These are phyloP conservation scores for Fistularia tabacaria DNA, from an alignment of 2,797 vertebrate genomes.

Conservation along the genomic window DNA sequence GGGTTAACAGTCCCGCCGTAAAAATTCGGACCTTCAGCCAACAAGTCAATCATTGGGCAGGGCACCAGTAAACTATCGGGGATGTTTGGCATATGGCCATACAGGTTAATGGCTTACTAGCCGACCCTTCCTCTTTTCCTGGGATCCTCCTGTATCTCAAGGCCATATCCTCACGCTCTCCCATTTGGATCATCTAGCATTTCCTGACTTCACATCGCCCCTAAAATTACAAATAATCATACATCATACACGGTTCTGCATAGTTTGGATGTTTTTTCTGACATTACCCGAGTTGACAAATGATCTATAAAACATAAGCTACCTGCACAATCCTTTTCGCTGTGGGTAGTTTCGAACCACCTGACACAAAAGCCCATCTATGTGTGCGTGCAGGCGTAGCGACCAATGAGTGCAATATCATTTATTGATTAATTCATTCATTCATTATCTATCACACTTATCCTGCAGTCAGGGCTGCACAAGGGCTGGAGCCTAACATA, in stretches of 20 bases:
- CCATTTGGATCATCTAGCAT: no score
- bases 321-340: background rate
- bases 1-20: slow-evolving; percentile 14
- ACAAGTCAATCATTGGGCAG: slow-evolving; percentile 5
- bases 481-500: no score
- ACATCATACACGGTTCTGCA: background rate
- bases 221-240: background rate
- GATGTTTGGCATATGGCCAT: slow-evolving; percentile 2
- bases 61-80: slow-evolving; percentile 8
- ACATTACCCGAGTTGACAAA: background rate
- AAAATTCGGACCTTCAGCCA: slow-evolving; percentile 11
- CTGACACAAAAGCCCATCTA: background rate
- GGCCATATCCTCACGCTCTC: no score
- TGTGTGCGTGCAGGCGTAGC: background rate
- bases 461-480: no score
- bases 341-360: background rate
- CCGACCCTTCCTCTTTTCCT: background rate
- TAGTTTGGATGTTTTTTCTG: background rate
- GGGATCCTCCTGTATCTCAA: no score
- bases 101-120: background rate
- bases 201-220: no score
- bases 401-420: background rate
- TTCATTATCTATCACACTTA: no score
- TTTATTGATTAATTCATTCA: no score
- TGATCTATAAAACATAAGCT: background rate